phyloP scores from a whole-genome alignment of 2,113 vertebrate species.

The Saguinus midas region DNA sequence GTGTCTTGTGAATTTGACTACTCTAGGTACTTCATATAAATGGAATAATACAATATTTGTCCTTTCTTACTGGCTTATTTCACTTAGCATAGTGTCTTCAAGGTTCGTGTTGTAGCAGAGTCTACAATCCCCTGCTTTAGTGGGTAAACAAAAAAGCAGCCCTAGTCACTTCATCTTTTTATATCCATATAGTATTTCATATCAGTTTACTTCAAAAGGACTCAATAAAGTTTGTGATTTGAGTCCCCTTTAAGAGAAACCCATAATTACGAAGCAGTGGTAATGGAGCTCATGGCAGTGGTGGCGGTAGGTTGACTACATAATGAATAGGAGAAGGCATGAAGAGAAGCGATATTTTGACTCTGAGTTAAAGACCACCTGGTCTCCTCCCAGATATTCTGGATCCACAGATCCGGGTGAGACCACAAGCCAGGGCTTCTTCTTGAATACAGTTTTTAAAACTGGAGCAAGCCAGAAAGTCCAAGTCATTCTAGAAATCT shows the following conservation, averaged over 20 bases:
- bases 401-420: background rate
- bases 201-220: background rate
- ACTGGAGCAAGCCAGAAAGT: slow-evolving; percentile 43
- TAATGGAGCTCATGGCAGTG: too few species aligned
- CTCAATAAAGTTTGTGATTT: background rate
- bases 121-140: background rate
- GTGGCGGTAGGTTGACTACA: too few species aligned
- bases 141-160: background rate
- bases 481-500: background rate
- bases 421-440: background rate
- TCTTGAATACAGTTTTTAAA: slow-evolving; percentile 36
- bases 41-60: background rate
- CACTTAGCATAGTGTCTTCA: background rate
- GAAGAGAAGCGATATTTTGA: background rate
- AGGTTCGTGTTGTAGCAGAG: background rate
- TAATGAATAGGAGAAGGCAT: background rate
- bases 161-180: background rate
- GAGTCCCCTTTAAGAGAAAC: background rate
- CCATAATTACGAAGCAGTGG: background rate
- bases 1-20: background rate
- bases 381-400: background rate
- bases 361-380: background rate
- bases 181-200: background rate
- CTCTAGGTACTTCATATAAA: background rate
- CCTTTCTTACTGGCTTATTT: background rate